phyloP scores from a whole-genome alignment of 2,888 invertebrate species.

The Phrixothrix hirtus region DNA sequence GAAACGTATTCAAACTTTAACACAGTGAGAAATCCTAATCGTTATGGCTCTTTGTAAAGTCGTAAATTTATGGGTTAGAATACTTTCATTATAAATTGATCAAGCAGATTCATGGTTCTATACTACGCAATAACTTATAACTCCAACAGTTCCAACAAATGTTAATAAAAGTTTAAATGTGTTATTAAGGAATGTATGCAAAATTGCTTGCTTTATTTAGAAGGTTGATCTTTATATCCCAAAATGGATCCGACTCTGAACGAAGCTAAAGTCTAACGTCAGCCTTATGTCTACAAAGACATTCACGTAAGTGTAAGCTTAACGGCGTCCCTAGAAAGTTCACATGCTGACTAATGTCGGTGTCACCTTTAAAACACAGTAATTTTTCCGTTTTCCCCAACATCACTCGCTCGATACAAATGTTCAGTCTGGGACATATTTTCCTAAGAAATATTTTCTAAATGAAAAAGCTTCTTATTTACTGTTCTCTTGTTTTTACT shows the following conservation, averaged over 20 bases:
- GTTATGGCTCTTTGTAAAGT: too few relatives aligned
- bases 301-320: conserved; percentile 31
- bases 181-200: too few relatives aligned
- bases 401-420: conserved; percentile 37
- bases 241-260: conserved; percentile 20
- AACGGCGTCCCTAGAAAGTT: conserved; percentile 31
- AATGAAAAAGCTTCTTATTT: conserved; percentile 36
- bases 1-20: too few relatives aligned
- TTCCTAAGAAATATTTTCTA: conserved; percentile 34
- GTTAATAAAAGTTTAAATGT: too few relatives aligned
- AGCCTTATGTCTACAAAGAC: conserved; percentile 31
- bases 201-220: too few relatives aligned
- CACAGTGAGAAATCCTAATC: too few relatives aligned
- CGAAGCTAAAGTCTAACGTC: conserved; percentile 23
- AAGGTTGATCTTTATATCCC: conserved; percentile 18
- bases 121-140: too few relatives aligned
- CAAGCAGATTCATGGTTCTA: too few relatives aligned
- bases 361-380: conserved; percentile 40
- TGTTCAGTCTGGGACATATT: conserved; percentile 29
- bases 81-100: too few relatives aligned
- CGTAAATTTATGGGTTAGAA: too few relatives aligned
- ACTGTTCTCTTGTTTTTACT: conserved; percentile 27
- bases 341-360: conserved; percentile 38
- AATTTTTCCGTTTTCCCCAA: conserved; percentile 37
- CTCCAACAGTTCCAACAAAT: too few relatives aligned